Conservation (phyloP, 2,797 vertebrate genomes). For the Hippocampus kuda region DNA sequence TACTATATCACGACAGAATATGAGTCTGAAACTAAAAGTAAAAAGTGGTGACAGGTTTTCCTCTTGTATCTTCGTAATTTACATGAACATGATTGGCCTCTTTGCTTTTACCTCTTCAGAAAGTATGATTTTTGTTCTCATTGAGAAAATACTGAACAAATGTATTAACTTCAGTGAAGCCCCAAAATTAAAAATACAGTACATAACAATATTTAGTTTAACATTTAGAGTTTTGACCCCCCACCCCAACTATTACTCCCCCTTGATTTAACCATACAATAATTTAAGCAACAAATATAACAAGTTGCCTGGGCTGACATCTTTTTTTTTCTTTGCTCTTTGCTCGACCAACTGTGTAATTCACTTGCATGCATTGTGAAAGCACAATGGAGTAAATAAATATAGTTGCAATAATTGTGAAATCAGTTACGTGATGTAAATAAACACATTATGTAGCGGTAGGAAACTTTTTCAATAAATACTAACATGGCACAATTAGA, state of each 20-base stretch:
- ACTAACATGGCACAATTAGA: constrained; percentile 1
- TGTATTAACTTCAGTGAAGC: neutral
- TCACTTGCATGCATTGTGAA: neutral
- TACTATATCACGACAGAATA: neutral
- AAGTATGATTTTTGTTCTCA: neutral
- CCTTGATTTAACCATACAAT: neutral
- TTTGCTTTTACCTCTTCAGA: neutral
- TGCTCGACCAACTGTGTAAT: neutral
- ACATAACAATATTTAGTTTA: neutral
- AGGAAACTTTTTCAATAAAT: constrained; percentile 9
- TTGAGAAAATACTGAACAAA: neutral
- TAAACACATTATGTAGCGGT: constrained; percentile 6
- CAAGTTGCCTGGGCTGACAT: neutral
- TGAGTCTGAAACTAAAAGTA: neutral
- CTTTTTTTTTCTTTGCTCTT: neutral
- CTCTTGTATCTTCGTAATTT: neutral
- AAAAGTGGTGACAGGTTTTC: neutral
- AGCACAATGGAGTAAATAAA: neutral
- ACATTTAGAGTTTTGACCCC: neutral
- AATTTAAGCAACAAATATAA: neutral
- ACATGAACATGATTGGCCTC: too few relatives aligned
- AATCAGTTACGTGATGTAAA: constrained; percentile 10
- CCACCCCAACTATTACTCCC: neutral
- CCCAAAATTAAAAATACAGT: neutral
- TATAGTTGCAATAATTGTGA: neutral